These are phyloP conservation scores for Oithona nana DNA, from an alignment of 2,888 invertebrate species.

Conservation along the genomic window DNA sequence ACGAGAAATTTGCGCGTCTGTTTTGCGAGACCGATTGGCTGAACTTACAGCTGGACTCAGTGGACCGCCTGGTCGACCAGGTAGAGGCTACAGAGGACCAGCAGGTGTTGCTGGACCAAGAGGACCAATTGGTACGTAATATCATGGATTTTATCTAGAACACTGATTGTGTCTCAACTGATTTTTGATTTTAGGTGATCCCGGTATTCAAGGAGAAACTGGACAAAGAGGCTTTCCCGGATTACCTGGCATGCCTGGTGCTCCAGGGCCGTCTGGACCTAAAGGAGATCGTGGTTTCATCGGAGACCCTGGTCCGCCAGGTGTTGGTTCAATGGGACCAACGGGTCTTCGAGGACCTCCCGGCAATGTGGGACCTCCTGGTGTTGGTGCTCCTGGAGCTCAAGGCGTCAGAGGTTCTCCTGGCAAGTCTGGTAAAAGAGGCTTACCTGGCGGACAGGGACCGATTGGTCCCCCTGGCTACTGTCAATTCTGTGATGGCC, in stretches of 20 bases:
- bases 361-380: constrained; percentile 47
- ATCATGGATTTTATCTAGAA: too few species aligned
- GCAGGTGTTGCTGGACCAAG: constrained; percentile 36
- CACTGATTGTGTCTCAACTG: too few species aligned
- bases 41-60: constrained; percentile 39
- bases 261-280: constrained; percentile 42
- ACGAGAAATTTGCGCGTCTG: constrained; percentile 55
- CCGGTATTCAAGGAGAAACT: constrained; percentile 43
- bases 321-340: constrained; percentile 48
- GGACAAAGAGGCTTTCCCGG: constrained; percentile 48
- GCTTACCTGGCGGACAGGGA: constrained; percentile 14
- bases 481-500: constrained; percentile 16
- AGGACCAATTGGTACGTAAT: constrained; percentile 42
- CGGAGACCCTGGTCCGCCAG: constrained; percentile 27
- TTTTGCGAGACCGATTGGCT: constrained; percentile 45
- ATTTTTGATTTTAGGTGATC: too few species aligned
- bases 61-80: constrained; percentile 49
- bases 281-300: constrained; percentile 44
- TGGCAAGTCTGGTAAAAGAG: constrained; percentile 35
- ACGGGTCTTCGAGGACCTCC: constrained; percentile 44
- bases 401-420: constrained; percentile 52
- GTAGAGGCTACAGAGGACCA: constrained; percentile 34
- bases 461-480: constrained; percentile 17
- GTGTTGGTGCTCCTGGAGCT: constrained; percentile 44
- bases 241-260: constrained; percentile 39